Conservation (phyloP, 1,140 invertebrate species). For the Drosophila kohkoa region DNA sequence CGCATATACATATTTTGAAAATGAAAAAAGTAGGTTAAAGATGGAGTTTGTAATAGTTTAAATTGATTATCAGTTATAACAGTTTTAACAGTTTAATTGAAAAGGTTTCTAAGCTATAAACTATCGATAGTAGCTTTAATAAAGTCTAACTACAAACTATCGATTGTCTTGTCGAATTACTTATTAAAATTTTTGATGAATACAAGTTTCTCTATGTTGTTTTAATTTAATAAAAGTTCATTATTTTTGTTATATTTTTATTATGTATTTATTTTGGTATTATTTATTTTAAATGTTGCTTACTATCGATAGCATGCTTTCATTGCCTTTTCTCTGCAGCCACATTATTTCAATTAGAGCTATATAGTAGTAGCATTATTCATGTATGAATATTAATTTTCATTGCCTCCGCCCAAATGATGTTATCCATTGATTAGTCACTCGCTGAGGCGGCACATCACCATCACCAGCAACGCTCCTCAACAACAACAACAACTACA, state of each 20-base stretch:
- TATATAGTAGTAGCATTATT: neutral
- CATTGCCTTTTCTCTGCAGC: neutral
- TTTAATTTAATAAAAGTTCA: too few species aligned
- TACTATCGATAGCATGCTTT: neutral
- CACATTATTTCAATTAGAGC: neutral
- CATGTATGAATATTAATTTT: conserved; percentile 11
- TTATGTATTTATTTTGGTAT: too few species aligned
- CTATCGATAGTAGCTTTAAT: neutral
- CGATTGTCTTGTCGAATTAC: neutral
- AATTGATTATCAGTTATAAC: too few species aligned
- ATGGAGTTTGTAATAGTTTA: too few species aligned
- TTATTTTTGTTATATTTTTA: too few species aligned
- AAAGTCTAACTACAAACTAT: neutral
- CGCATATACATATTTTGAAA: too few species aligned
- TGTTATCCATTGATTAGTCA: conserved; percentile 34
- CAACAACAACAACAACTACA: neutral
- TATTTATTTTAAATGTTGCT: neutral
- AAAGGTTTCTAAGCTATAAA: neutral
- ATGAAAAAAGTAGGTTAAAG: too few species aligned
- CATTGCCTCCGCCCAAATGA: conserved; percentile 18
- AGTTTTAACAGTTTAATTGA: too few species aligned
- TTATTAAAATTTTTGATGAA: too few species aligned
- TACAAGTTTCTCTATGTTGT: too few species aligned
- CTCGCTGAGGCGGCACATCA: neutral
- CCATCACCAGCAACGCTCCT: neutral